These are phyloP conservation scores for Odobenus rosmarus DNA, from an alignment of 2,113 vertebrate species.

Conservation along the genomic window DNA sequence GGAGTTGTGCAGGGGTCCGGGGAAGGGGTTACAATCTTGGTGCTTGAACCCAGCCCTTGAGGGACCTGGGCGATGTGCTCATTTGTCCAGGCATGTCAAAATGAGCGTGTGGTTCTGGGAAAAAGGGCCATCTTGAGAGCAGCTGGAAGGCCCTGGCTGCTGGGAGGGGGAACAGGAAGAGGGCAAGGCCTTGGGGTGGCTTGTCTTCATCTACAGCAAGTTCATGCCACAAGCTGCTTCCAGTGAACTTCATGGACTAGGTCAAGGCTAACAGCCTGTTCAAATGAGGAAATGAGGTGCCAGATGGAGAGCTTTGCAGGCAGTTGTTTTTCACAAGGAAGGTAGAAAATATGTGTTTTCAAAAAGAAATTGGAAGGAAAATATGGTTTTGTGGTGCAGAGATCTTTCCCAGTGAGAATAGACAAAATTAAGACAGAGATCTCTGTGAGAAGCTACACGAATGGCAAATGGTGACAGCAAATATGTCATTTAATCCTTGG, in stretches of 20 bases:
- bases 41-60: not conserved
- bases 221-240: not conserved
- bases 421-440: not conserved
- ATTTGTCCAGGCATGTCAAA: not conserved
- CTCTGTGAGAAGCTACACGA: not conserved
- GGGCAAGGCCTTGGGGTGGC: not conserved
- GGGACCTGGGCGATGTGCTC: rapidly evolving
- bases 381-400: not conserved
- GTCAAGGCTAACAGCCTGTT: not conserved
- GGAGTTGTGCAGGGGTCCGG: not conserved
- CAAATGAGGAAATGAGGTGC: not conserved
- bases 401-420: not conserved
- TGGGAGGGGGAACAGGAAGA: not conserved
- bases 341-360: not conserved
- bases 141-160: not conserved
- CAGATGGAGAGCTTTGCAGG: not conserved
- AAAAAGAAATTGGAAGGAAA: conserved; percentile 4
- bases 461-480: not conserved
- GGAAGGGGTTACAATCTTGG: not conserved
- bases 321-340: not conserved
- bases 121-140: not conserved
- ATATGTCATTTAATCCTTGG: not conserved
- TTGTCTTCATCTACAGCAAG: not conserved
- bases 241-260: not conserved
- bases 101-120: not conserved